These are phyloP conservation scores for Frankliniella fusca DNA, from an alignment of 2,888 invertebrate genomes.

Conservation along the genomic window DNA sequence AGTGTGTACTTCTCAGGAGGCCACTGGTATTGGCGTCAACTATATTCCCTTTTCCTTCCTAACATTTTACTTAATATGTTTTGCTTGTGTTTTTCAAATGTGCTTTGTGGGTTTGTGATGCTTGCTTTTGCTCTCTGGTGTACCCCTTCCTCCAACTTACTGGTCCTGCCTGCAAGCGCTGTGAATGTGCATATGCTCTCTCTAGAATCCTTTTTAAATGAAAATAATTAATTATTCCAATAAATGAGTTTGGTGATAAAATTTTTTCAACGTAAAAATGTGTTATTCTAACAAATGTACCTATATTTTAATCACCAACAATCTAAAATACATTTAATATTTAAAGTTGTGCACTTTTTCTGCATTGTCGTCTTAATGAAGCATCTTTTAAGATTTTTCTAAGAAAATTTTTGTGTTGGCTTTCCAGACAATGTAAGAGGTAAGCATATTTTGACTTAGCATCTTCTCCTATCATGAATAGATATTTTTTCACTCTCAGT, in stretches of 20 bases:
- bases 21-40: not conserved
- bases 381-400: not conserved
- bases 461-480: not conserved
- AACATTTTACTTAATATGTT: not conserved
- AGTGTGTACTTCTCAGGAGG: too few species aligned
- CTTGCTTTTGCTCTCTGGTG: not conserved
- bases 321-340: not conserved
- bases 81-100: not conserved
- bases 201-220: not conserved
- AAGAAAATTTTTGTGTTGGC: not conserved
- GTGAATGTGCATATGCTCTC: not conserved
- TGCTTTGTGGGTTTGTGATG: not conserved
- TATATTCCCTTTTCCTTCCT: not conserved
- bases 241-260: too few species aligned
- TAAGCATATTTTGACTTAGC: constrained; percentile 12
- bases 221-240: not conserved
- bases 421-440: constrained; percentile 19
- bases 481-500: not conserved
- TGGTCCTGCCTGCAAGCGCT: not conserved
- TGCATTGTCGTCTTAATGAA: too few species aligned
- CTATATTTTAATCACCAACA: not conserved
- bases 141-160: not conserved
- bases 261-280: too few species aligned
- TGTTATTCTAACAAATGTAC: not conserved
- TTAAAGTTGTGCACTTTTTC: not conserved